Base-by-base conservation (phyloP, 1,140 invertebrate genomes). In the Bombus confusus region DNA sequence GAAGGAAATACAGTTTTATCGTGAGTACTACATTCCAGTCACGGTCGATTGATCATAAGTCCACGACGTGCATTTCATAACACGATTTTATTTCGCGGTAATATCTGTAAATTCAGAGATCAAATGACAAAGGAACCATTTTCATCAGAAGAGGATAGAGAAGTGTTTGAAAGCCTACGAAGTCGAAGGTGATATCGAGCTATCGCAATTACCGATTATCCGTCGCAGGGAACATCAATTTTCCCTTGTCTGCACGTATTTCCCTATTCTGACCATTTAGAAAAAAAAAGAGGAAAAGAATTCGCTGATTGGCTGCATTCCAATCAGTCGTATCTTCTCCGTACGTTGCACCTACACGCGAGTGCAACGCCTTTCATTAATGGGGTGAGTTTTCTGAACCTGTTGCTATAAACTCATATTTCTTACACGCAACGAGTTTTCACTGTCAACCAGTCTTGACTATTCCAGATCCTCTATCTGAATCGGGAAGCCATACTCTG, bases 331-430 rank as follows among this genome's bases (percentile, higher is more conserved):
- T 79, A 43, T 78, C 80, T 78, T 87, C 82, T 85, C 34, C 66
- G 83, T 80, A 57, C 80, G 62, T 82, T 75, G 59, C 71, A 82
- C 71, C 71, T 72, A 76, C 80, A 59, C 47, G 62, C 62, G 84
- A 80, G 71, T 86, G 76, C 83, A 80, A 80, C 83, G 77, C 22
- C 83, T 85, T 80, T 85, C 66, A 79, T 80, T 80, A 85, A 85
- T 79, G 68, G 76, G 76, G 76, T 85, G 47, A 41, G 68, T 86
- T 83, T 73, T 41, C 74, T 77, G 74, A 83, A 86, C 85, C 85
- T 86, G 85, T 86, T 83, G 81, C 85, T 85, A 69, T 80, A 47
- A 80, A 82, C 80, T 75, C 59, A 74, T 82, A 86, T 80, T 73
- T 74, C 78, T 85, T 74, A 39, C 72, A 82, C 72, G 84, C 62